Conservation (phyloP, 92 coral and sea anemone species). For the Virgularia gustaviana region DNA sequence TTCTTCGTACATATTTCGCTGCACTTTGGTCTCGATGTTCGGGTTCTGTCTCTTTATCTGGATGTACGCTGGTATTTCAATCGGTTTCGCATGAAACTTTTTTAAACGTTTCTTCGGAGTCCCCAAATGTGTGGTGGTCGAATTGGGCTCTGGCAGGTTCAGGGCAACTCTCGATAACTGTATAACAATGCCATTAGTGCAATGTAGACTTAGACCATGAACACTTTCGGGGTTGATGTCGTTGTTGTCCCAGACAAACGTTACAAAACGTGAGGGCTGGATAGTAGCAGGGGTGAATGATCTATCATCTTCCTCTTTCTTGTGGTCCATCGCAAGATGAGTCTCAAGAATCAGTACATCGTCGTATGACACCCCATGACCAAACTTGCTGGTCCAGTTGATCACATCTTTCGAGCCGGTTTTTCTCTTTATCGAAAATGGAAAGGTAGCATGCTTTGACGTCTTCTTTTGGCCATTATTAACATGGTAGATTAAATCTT, state of each 20-base stretch:
- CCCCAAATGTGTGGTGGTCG: background rate
- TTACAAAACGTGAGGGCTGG: slow-evolving; percentile 22
- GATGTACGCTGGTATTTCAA: slow-evolving; percentile 4
- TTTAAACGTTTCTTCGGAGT: background rate
- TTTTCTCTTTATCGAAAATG: slow-evolving; percentile 5
- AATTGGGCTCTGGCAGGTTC: background rate
- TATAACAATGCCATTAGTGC: slow-evolving; percentile 15
- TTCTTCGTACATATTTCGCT: slow-evolving; percentile 15
- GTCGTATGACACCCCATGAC: slow-evolving; percentile 15
- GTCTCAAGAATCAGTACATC: slow-evolving; percentile 17
- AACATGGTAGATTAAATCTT: background rate
- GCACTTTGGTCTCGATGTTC: background rate
- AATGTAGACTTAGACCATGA: slow-evolving; percentile 20
- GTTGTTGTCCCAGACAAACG: slow-evolving; percentile 22
- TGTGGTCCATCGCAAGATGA: slow-evolving; percentile 21
- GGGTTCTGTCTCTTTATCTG: slow-evolving; percentile 1
- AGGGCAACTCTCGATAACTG: background rate
- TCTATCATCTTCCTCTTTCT: background rate
- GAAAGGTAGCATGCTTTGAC: background rate
- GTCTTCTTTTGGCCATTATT: slow-evolving; percentile 16
- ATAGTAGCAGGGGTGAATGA: slow-evolving; percentile 13
- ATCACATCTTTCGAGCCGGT: background rate
- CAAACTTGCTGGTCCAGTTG: slow-evolving; percentile 16
- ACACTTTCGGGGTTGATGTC: slow-evolving; percentile 28
- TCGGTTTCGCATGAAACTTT: background rate